Evolutionary conservation across 1,140 invertebrate genomes (phyloP), one percentile per base, ranked within the genome.

Genomic region (Meloidogyne hapla): DNA sequence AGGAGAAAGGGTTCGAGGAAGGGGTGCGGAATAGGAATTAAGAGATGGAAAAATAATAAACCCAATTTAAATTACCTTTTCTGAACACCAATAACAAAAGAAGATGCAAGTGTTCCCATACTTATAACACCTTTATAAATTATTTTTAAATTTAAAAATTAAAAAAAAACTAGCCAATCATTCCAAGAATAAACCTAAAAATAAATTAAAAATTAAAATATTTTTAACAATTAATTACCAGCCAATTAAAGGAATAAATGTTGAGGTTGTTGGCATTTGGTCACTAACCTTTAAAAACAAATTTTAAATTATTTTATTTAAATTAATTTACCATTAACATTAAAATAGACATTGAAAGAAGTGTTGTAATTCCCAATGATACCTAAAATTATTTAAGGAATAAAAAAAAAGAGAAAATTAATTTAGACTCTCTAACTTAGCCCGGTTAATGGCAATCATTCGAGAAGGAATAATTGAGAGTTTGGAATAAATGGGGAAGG

Each of bases 191-290:
- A 63, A 86, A 86, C 83, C 83, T 84, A 56, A 79, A 77, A 33
- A 6, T 33, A 6, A 33, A 33, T 33, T 33, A 33, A 33, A 33
- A 33, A 33, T 33, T 84, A 65, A 69, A 83, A 80, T 18, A n/a
- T 79, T 28, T 10, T 21, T 26, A 69, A 69, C n/a, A n/a, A 9
- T 72, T 72, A 72, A 25, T 18, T n/a, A 68, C 75, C 68, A 68
- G 69, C 82, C 83, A 70, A 84, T 84, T 8, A 84, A 73, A 6
- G 83, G 83, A 56, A 84, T 85, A 65, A 84, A 84, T 81, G 78
- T 63, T 77, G 84, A 65, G 4, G 84, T 86, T 15, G 84, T 86
- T n/a, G 84, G 84, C 84, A 86, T 86, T 79, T 86, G 83, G 78
- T 86, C 84, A 2, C 75, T 79, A n/a, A 85, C 77, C 77, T 74